Percentiles rank a stretch among this genome's conserved stretches.
These are phyloP conservation scores for Dermatophagoides farinae DNA, from an alignment of 1,140 invertebrate genomes.

Conservation along the genomic window DNA sequence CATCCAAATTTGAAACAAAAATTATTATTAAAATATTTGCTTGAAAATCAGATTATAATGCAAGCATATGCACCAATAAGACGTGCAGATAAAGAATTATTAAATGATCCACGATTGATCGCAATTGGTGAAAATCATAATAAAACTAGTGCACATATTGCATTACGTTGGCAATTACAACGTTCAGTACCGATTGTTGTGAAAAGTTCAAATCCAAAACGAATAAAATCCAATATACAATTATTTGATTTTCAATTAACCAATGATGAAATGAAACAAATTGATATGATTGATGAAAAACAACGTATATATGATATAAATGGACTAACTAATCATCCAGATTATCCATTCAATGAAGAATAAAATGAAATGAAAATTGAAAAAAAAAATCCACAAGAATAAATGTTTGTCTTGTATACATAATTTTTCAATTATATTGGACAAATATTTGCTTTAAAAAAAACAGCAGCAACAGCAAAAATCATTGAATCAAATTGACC, in stretches of 20 bases:
- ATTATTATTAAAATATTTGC: conserved; percentile 40
- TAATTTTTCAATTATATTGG: no score
- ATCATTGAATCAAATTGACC: no score
- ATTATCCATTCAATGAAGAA: conserved; percentile 2
- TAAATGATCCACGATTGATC: conserved; percentile 36
- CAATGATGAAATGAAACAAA: conserved; percentile 14
- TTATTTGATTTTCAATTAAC: conserved; percentile 18
- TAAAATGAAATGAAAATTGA: no score
- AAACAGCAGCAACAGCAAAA: no score
- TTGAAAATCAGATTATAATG: conserved; percentile 40
- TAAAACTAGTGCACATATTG: conserved; percentile 40
- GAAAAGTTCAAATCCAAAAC: conserved; percentile 16
- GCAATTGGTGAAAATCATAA: conserved; percentile 35
- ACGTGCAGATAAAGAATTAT: conserved; percentile 31
- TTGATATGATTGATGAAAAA: conserved; percentile 16
- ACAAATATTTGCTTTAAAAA: no score
- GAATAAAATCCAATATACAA: conserved; percentile 15
- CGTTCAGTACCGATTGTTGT: conserved; percentile 34
- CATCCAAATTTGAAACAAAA: conserved; percentile 50
- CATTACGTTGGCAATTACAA: conserved; percentile 44
- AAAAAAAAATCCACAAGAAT: no score
- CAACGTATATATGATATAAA: conserved; percentile 18
- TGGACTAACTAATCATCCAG: background rate
- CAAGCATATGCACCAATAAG: conserved; percentile 60
- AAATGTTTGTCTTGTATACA: background rate